Conservation (phyloP, 2,113 vertebrate species). For the Seriola quinqueradiata region DNA sequence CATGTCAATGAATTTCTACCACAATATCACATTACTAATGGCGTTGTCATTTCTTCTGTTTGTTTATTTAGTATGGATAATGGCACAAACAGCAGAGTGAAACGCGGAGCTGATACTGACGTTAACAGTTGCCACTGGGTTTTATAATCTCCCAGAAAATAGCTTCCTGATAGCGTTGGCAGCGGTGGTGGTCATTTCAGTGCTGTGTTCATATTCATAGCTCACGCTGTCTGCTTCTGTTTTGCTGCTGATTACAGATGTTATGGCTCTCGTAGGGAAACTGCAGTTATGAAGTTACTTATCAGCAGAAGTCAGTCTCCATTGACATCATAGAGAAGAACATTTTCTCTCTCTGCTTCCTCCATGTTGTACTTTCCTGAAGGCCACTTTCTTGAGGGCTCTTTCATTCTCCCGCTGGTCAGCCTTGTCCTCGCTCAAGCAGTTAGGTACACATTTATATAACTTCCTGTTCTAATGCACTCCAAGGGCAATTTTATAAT, state of each 20-base stretch:
- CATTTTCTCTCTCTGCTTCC: neutral
- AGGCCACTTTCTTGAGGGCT: neutral
- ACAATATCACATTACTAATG: slow-evolving; percentile 24
- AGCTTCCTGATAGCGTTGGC: slow-evolving; percentile 7
- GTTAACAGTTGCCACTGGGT: slow-evolving; percentile 3
- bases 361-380: neutral
- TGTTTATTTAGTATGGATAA: slow-evolving; percentile 32
- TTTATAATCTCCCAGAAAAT: slow-evolving; percentile 30
- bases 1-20: slow-evolving; percentile 25
- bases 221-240: slow-evolving; percentile 19
- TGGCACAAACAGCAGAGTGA: neutral
- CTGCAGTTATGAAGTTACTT: slow-evolving; percentile 1
- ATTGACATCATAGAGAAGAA: neutral
- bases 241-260: slow-evolving; percentile 27
- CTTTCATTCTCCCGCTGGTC: neutral
- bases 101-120: neutral
- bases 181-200: slow-evolving; percentile 9
- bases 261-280: slow-evolving; percentile 30
- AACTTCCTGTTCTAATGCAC: neutral
- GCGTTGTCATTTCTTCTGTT: slow-evolving; percentile 16
- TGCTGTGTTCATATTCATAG: slow-evolving; percentile 14
- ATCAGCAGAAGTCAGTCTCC: slow-evolving; percentile 10
- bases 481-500: neutral
- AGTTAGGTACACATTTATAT: neutral
- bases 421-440: neutral